These are phyloP conservation scores for Drosophila neutralis DNA, from an alignment of 2,888 invertebrate genomes.

Conservation along the genomic window DNA sequence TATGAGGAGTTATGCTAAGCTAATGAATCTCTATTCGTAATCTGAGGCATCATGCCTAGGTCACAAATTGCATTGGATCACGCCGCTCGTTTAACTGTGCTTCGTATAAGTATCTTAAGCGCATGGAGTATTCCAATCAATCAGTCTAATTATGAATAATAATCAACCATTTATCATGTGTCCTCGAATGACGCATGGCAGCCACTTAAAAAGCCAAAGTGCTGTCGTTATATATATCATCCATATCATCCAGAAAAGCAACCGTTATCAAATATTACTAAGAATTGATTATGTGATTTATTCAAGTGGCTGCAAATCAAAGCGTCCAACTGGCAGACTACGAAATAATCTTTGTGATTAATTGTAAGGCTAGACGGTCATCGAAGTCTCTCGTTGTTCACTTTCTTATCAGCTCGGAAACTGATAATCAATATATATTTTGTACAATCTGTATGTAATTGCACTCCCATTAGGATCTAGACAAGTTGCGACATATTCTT, in stretches of 20 bases:
- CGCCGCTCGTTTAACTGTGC: no score
- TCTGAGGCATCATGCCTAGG: background rate
- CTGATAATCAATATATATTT: no score
- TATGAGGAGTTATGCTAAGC: no score
- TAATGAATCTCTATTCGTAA: no score
- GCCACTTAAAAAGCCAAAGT: no score
- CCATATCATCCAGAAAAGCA: background rate
- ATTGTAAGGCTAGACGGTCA: slow-evolving; percentile 13
- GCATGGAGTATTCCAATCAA: no score
- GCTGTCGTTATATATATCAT: no score
- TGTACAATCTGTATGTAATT: background rate
- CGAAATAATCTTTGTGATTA: slow-evolving; percentile 34
- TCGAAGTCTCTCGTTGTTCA: slow-evolving; percentile 12
- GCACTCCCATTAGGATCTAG: slow-evolving; percentile 20
- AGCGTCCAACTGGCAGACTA: background rate
- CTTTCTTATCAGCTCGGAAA: slow-evolving; percentile 26
- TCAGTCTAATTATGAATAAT: no score
- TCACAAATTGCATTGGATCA: no score
- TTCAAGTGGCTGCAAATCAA: slow-evolving; percentile 24
- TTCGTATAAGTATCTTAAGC: no score
- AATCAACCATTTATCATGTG: no score
- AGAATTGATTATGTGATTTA: background rate
- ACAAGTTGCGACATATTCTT: slow-evolving; percentile 1
- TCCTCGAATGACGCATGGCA: no score
- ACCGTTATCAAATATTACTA: background rate